Evolutionary conservation across 2,113 vertebrate species (phyloP).

Genomic region (Hemichromis elongatus): DNA sequence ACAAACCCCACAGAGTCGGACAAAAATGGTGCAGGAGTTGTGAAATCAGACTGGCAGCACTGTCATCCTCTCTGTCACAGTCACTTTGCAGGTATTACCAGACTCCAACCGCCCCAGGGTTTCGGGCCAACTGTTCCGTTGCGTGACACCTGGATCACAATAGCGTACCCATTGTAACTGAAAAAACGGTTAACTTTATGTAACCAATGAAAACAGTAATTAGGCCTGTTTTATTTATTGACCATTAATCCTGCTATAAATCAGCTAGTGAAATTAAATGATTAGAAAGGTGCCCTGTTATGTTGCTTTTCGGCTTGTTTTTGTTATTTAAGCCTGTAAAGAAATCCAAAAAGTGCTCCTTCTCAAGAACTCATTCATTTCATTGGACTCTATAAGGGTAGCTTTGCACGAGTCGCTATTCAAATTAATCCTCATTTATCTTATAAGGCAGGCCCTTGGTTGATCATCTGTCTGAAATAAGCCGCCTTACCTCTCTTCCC

Average conservation of each 20-base stretch:
- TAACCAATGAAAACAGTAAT: neutral
- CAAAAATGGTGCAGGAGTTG: neutral
- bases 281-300: neutral
- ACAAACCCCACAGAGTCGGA: neutral
- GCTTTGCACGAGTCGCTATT: neutral
- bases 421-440: neutral
- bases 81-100: neutral
- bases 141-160: neutral
- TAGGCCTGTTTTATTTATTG: neutral
- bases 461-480: neutral
- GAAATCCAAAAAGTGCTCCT: neutral
- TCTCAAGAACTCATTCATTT: neutral
- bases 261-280: neutral
- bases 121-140: neutral
- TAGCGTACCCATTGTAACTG: neutral
- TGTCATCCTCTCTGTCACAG: neutral
- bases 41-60: neutral
- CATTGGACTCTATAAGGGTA: neutral
- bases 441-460: neutral
- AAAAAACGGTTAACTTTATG: neutral
- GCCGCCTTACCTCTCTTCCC: neutral
- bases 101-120: neutral
- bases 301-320: neutral
- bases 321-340: neutral
- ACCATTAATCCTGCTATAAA: neutral